Evolutionary conservation across 2,113 vertebrate genomes (phyloP).

Genomic region (Tiliqua scincoides): DNA sequence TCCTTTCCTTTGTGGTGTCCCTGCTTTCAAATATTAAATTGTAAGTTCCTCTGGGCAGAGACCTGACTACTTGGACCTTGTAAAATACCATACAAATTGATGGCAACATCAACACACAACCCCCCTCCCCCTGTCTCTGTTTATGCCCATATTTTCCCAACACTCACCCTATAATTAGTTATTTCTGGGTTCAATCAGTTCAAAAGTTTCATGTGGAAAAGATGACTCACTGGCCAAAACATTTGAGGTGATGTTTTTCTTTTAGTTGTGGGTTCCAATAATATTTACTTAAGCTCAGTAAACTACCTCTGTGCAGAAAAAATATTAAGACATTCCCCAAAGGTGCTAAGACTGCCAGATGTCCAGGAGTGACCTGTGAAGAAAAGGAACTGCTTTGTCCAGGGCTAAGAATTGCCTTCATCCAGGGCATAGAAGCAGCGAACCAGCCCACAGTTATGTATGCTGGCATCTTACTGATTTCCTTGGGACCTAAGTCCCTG

Average conservation of each 20-base stretch:
- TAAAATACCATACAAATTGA: not conserved
- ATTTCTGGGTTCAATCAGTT: conserved; percentile 63
- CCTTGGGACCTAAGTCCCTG: not conserved
- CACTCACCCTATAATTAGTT: conserved; percentile 49
- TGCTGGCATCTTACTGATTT: not conserved
- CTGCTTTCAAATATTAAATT: not conserved
- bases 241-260: conserved; percentile 42
- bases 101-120: conserved; percentile 5
- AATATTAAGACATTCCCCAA: not conserved
- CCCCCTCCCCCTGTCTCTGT: conserved; percentile 38
- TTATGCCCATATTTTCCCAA: conserved; percentile 54
- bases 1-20: not conserved
- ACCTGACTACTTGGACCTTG: not conserved
- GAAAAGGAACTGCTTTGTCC: conserved; percentile 5
- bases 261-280: not conserved
- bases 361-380: not conserved
- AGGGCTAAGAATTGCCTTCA: not conserved
- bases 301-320: not conserved
- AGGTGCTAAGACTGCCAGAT: not conserved
- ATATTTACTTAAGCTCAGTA: conserved; percentile 9
- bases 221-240: conserved; percentile 40
- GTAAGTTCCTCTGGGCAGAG: not conserved
- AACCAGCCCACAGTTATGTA: not conserved
- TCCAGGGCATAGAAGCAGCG: not conserved
- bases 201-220: conserved; percentile 46